Evolutionary conservation across 2,888 invertebrate species (phyloP), one percentile per base, ranked within the genome.

Genomic region (Tetheella fluctuosa): DNA sequence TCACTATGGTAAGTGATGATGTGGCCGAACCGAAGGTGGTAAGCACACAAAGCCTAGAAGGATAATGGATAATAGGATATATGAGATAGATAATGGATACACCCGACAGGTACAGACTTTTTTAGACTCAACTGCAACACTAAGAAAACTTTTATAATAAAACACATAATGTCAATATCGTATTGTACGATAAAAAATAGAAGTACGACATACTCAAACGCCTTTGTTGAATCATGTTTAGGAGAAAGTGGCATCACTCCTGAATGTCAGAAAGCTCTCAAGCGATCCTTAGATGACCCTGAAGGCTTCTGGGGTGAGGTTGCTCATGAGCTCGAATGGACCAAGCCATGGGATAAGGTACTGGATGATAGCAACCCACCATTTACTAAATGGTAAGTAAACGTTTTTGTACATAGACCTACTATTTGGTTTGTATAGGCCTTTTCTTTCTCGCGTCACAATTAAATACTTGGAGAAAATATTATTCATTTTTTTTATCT

Each of bases 271-370:
- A 94, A 95, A 58, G 94, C 94, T 0, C 95, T 95, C 76, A 90
- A 93, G 8, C 94, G 94, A 59, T 97, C 97, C 0, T 82, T 97
- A 64, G 94, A 96, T 64, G 94, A 96, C 67, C 98, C 98, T 0
- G 96, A 96, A 68, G 95, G 95, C 52, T 98, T 98, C 89, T 98
- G 98, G 98, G 95, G 94, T 0, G 96, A 97, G 75, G 94, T 97
- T n/a, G 98, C 95, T 0, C 83, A 94, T 5, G 92, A 94, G 61
- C 88, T 98, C 15, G 95, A 95, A 57, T 98, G 98, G 98, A 95
- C 95, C 54, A 97, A 96, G 70, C 96, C 96, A 0, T 98, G 97
- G 97, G 94, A 96, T 52, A 95, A 94, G 79, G 97, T 98, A 0
- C 79, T 98, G 67, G 98, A 98, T 79, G 95, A 98, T 79, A 95